phyloP scores from a whole-genome alignment of 1,140 invertebrate genomes.

The Hesperophylax magnus region DNA sequence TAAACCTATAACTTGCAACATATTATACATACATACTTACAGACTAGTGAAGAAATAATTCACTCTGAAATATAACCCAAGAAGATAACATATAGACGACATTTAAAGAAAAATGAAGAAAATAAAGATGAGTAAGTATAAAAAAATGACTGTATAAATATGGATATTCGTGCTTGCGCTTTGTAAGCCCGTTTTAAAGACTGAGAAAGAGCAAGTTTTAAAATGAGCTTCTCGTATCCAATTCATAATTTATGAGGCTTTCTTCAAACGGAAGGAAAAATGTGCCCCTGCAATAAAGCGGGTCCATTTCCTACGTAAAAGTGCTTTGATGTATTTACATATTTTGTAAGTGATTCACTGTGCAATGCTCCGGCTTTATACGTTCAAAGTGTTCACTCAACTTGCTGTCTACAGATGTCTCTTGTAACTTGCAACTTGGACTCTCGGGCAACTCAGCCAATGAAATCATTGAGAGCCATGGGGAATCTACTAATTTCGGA shows the following conservation, averaged over 20 bases:
- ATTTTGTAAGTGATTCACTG: conserved; percentile 43
- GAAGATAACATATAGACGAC: no score
- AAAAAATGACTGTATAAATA: not conserved
- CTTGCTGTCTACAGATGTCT: not conserved
- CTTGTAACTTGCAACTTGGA: not conserved
- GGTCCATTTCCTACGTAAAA: conserved; percentile 48
- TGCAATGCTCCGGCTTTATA: not conserved
- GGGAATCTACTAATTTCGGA: no score
- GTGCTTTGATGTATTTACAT: conserved; percentile 57
- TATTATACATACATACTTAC: no score
- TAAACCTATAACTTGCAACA: no score
- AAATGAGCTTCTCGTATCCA: conserved; percentile 50
- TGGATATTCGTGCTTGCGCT: not conserved
- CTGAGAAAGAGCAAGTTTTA: conserved; percentile 45
- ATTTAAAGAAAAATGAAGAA: no score
- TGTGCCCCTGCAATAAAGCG: conserved; percentile 42
- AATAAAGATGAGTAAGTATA: no score
- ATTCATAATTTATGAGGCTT: conserved; percentile 58
- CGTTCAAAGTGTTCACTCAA: no score
- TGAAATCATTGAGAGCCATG: no score
- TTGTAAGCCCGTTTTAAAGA: not conserved
- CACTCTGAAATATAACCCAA: no score
- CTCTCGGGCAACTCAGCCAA: not conserved
- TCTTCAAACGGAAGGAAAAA: conserved; percentile 58
- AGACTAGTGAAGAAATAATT: no score